Conservation (phyloP, 2,888 invertebrate genomes). For the Metacarcinus magister region DNA sequence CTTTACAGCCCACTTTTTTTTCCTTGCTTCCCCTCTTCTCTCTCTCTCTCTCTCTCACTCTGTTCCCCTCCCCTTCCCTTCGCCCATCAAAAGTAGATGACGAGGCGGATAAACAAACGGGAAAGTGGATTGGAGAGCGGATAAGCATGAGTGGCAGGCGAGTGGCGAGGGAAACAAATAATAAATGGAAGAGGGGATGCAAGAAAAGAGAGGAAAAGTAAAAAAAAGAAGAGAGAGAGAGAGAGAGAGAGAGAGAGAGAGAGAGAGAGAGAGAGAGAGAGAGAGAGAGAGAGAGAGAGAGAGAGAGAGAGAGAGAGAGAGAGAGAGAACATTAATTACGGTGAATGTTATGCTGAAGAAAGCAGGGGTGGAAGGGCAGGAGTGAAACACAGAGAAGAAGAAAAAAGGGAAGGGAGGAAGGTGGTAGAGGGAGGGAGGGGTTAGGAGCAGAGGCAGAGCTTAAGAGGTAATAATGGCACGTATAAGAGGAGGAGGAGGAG, state of each 20-base stretch:
- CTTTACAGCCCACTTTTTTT: neutral
- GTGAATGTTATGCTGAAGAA: too few species aligned
- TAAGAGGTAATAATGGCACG: neutral
- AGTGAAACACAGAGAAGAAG: neutral
- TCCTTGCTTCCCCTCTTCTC: neutral
- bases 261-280: conserved; percentile 56
- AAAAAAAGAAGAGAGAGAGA: neutral
- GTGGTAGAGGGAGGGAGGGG: neutral
- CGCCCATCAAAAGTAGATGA: neutral
- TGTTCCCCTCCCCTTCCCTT: neutral
- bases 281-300: neutral
- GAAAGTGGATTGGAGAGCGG: neutral
- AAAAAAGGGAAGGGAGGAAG: neutral
- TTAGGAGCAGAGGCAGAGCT: neutral
- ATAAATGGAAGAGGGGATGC: neutral
- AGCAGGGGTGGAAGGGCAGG: neutral
- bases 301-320: neutral
- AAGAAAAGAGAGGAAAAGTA: neutral
- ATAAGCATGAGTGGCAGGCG: neutral
- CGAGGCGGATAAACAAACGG: neutral
- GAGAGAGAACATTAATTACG: neutral
- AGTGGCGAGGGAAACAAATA: neutral
- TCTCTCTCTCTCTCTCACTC: neutral
- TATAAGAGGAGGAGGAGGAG: neutral
- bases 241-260: conserved; percentile 51